Conservation (phyloP, 2,797 vertebrate genomes). For the Tadarida brasiliensis region DNA sequence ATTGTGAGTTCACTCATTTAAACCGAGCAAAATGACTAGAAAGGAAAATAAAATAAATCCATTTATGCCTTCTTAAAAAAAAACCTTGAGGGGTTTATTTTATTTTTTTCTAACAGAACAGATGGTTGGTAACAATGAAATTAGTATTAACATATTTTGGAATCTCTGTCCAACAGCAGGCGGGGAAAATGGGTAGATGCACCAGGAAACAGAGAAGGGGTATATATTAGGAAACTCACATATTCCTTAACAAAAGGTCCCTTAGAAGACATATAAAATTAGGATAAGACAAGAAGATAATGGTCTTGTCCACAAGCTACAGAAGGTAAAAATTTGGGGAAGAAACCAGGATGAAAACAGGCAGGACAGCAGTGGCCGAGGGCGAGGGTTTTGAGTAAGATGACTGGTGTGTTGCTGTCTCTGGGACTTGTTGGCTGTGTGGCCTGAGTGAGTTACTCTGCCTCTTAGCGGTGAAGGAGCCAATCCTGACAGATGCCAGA, state of each 20-base stretch:
- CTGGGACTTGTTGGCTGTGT: accelerated
- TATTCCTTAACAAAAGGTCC: background rate
- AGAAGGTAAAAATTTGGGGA: background rate
- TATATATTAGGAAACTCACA: background rate
- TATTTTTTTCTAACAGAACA: background rate
- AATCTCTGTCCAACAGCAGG: background rate
- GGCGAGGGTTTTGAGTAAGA: background rate
- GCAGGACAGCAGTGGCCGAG: background rate
- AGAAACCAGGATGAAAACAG: background rate
- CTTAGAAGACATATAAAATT: background rate
- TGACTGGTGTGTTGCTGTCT: too few species aligned
- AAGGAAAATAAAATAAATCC: background rate
- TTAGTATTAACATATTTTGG: background rate
- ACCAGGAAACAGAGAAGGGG: background rate
- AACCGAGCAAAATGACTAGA: background rate
- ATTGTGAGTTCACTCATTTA: background rate
- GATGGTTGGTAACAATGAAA: background rate
- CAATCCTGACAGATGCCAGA: accelerated
- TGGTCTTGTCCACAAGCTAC: background rate
- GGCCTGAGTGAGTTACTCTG: background rate
- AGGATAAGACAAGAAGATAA: background rate
- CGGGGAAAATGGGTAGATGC: background rate
- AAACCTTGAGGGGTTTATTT: background rate
- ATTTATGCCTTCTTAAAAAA: background rate
- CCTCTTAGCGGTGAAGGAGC: too few species aligned